These are phyloP conservation scores for Melanerpes aurifrons DNA, from an alignment of 2,113 vertebrate species.

Conservation along the genomic window DNA sequence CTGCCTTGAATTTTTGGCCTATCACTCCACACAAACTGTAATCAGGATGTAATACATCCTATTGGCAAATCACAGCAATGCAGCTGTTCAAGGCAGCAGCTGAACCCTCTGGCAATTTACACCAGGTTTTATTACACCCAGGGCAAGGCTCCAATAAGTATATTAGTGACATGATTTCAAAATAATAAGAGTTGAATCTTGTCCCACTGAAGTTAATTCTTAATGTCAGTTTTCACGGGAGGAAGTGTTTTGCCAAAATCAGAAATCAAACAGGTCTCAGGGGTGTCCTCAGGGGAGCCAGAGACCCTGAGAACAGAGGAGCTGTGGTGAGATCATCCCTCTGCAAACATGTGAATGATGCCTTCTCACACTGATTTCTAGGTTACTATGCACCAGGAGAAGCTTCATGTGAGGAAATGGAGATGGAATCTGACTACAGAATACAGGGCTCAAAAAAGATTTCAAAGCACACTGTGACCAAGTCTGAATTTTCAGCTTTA, in stretches of 20 bases:
- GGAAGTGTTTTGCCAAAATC: background rate
- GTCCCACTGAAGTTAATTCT: background rate
- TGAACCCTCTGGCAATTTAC: constrained; percentile 8
- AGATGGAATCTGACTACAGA: background rate
- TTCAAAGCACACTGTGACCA: background rate
- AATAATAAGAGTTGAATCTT: constrained; percentile 1
- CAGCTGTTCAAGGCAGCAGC: constrained; percentile 53
- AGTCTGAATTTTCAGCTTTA: background rate
- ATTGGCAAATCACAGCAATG: constrained; percentile 44
- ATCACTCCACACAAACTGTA: constrained; percentile 46
- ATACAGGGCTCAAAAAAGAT: background rate
- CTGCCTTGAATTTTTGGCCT: constrained; percentile 49
- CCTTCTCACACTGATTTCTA: background rate
- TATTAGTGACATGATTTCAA: background rate
- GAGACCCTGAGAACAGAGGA: background rate
- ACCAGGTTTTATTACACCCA: background rate
- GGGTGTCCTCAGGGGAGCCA: background rate
- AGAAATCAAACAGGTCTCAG: background rate
- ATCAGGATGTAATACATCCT: constrained; percentile 65
- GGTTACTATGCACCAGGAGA: rapidly evolving
- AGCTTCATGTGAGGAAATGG: background rate
- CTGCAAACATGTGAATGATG: background rate
- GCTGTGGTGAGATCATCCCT: background rate
- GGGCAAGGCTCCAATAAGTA: background rate
- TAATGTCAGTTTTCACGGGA: rapidly evolving